Evolutionary conservation across 1,140 invertebrate species (phyloP).

Genomic region (Trichoplusia ni): DNA sequence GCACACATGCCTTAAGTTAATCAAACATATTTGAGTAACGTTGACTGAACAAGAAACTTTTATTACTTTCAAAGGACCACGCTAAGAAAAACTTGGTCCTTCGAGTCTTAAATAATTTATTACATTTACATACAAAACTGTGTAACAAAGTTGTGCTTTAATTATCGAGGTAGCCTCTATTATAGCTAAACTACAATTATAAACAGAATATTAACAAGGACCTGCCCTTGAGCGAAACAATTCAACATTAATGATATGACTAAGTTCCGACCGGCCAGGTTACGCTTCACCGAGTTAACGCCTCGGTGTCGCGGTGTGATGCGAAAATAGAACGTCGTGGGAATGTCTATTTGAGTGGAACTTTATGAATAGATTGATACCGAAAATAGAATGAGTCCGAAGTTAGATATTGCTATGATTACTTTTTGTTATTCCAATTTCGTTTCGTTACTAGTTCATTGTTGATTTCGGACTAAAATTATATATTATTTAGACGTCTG

Average conservation of each 20-base stretch:
- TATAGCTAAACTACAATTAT: slow-evolving; percentile 4
- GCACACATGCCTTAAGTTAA: no score
- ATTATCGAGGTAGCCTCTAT: not conserved
- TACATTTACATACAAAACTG: not conserved
- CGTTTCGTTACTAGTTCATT: no score
- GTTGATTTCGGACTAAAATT: no score
- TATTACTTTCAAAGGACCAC: no score
- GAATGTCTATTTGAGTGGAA: no score
- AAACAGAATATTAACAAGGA: slow-evolving; percentile 22
- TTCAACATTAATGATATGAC: slow-evolving; percentile 29
- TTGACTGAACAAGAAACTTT: no score
- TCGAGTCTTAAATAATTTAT: not conserved
- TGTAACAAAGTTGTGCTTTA: not conserved
- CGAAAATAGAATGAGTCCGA: no score
- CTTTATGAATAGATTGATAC: no score
- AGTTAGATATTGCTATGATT: no score
- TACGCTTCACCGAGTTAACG: slow-evolving; percentile 11
- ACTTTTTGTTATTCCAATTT: no score
- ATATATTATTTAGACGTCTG: no score
- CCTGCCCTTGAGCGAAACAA: slow-evolving; percentile 22
- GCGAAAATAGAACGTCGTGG: not conserved
- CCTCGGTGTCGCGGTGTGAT: not conserved
- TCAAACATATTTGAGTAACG: no score
- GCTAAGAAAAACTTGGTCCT: not conserved
- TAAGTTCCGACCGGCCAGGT: slow-evolving; percentile 13